Percentiles rank a stretch among this genome's conserved stretches.
Evolutionary conservation across 2,113 vertebrate genomes (phyloP).

Genomic region (Vidua chalybeata): DNA sequence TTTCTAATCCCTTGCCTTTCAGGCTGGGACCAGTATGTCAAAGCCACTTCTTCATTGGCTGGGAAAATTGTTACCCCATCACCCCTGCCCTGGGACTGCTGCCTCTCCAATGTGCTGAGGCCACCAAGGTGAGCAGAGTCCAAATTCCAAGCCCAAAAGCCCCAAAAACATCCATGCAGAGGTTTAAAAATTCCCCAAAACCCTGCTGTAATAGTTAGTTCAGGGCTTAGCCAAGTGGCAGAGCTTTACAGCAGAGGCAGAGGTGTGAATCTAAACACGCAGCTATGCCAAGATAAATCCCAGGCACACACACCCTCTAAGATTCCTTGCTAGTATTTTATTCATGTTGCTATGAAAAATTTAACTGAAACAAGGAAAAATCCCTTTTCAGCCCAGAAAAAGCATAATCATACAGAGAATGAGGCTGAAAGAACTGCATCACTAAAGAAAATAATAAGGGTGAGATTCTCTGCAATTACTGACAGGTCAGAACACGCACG

Average conservation of each 20-base stretch:
- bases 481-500: rapidly evolving
- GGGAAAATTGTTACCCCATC: not conserved
- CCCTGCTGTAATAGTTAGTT: not conserved
- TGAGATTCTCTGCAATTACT: not conserved
- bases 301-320: not conserved
- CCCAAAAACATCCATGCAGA: not conserved
- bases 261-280: not conserved
- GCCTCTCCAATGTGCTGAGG: not conserved
- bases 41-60: not conserved
- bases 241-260: conserved; percentile 8
- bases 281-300: not conserved
- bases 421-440: not conserved
- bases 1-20: not conserved
- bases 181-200: not conserved
- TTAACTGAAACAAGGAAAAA: not conserved
- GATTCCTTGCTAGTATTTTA: not conserved
- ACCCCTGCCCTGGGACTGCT: not conserved
- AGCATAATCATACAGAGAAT: not conserved
- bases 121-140: not conserved
- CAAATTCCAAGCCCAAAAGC: not conserved
- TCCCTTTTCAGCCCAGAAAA: not conserved
- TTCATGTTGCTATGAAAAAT: not conserved
- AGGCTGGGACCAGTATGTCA: not conserved
- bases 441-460: not conserved
- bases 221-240: not conserved